Conservation (phyloP, 2,888 invertebrate genomes). For the Ormyrus nitidulus region DNA sequence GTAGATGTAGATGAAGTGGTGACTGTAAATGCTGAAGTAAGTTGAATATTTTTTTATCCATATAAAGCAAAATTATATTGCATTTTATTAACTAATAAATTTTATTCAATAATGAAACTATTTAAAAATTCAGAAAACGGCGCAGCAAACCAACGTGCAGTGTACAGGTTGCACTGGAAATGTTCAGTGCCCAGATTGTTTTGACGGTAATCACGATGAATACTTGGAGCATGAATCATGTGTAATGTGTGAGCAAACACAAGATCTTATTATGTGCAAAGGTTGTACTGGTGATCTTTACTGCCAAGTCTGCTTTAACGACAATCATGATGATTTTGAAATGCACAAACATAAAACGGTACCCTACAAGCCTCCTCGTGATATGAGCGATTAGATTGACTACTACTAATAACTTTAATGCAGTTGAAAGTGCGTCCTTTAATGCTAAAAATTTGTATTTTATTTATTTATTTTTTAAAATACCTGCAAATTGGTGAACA, state of each 20-base stretch:
- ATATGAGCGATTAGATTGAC: too few relatives aligned
- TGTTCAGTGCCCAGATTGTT: constrained; percentile 26
- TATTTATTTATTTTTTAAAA: too few relatives aligned
- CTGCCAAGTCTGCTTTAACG: constrained; percentile 85
- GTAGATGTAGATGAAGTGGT: constrained; percentile 60
- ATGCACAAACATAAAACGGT: constrained; percentile 64
- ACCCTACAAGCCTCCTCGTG: constrained; percentile 56
- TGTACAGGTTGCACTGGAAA: constrained; percentile 11
- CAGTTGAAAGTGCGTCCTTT: too few relatives aligned
- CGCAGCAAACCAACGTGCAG: not conserved
- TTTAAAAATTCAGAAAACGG: not conserved
- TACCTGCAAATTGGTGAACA: too few relatives aligned
- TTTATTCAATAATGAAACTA: not conserved
- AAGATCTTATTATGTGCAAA: constrained; percentile 79
- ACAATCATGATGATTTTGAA: constrained; percentile 83
- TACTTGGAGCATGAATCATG: constrained; percentile 18
- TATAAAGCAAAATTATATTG: not conserved
- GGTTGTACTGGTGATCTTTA: constrained; percentile 89
- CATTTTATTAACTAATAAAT: not conserved
- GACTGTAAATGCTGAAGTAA: constrained; percentile 65
- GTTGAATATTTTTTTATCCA: constrained; percentile 5
- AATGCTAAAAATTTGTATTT: too few relatives aligned
- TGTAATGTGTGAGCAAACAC: constrained; percentile 33
- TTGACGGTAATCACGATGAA: constrained; percentile 30
- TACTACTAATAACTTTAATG: too few relatives aligned